Evolutionary conservation across 1,140 invertebrate genomes (phyloP).

Genomic region (Lamellibrachia luymesi): DNA sequence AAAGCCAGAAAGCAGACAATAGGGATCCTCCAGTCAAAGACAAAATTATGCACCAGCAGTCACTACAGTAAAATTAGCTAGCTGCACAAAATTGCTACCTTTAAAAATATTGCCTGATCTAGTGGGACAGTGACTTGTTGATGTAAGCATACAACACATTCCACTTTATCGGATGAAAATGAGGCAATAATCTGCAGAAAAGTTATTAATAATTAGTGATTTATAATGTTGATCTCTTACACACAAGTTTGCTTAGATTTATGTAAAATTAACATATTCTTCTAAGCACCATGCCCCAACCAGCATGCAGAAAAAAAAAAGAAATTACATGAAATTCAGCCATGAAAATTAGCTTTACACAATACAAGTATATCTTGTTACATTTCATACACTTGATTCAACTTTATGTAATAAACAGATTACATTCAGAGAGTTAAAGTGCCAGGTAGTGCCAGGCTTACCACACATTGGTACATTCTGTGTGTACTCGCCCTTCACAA

Average conservation of each 20-base stretch:
- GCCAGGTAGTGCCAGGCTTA: slow-evolving; percentile 13
- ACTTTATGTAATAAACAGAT: background rate
- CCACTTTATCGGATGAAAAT: too few species aligned
- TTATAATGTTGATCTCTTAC: background rate
- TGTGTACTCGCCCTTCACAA: slow-evolving; percentile 90
- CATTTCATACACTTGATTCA: background rate
- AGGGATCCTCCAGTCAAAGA: background rate
- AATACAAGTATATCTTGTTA: background rate
- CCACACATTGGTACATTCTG: slow-evolving; percentile 84
- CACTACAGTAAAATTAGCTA: background rate
- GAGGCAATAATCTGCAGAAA: too few species aligned
- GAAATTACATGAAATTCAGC: background rate
- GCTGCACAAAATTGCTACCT: background rate
- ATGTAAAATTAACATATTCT: background rate
- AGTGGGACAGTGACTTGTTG: too few species aligned
- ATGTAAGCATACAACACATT: too few species aligned
- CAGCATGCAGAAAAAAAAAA: background rate
- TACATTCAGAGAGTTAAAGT: background rate
- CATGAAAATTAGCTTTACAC: background rate
- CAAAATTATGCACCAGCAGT: background rate
- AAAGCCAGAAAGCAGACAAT: slow-evolving; percentile 22
- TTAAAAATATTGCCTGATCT: too few species aligned
- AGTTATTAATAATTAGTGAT: background rate
- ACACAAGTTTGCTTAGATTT: background rate
- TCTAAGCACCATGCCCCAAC: background rate